These are phyloP conservation scores for Amblyraja radiata DNA, from an alignment of 2,797 vertebrate species.

Conservation along the genomic window DNA sequence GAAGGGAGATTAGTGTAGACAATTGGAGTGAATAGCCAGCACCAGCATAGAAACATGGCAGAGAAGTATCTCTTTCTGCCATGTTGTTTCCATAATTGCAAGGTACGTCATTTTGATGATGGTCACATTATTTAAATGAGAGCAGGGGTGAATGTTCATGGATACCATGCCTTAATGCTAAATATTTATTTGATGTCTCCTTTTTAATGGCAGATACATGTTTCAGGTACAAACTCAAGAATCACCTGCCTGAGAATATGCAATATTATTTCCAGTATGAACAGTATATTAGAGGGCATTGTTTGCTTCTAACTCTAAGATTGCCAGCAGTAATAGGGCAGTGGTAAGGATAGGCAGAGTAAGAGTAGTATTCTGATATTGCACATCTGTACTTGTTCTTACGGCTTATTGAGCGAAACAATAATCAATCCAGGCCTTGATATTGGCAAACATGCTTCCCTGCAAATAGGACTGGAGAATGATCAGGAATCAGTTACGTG, in stretches of 20 bases:
- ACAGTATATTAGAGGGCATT: not conserved
- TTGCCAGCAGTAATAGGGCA: not conserved
- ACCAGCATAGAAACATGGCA: not conserved
- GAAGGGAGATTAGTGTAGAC: not conserved
- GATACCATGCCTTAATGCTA: not conserved
- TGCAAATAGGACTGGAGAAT: not conserved
- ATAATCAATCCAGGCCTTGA: not conserved
- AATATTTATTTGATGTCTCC: not conserved
- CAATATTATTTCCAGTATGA: too few relatives aligned
- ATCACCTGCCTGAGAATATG: not conserved
- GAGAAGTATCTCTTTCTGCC: not conserved
- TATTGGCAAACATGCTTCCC: not conserved
- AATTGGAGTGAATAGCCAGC: not conserved
- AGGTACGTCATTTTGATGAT: not conserved
- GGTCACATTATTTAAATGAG: not conserved
- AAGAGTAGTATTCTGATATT: too few relatives aligned
- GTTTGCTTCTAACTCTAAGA: not conserved
- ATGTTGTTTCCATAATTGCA: not conserved
- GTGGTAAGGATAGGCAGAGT: not conserved
- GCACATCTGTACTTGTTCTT: too few relatives aligned
- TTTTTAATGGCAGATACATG: not conserved
- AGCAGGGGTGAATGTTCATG: not conserved
- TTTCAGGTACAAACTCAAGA: not conserved
- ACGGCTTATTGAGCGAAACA: not conserved
- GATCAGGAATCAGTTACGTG: not conserved